Base-by-base conservation (phyloP, 2,888 invertebrate species). In the Caenorhabditis plicata region DNA sequence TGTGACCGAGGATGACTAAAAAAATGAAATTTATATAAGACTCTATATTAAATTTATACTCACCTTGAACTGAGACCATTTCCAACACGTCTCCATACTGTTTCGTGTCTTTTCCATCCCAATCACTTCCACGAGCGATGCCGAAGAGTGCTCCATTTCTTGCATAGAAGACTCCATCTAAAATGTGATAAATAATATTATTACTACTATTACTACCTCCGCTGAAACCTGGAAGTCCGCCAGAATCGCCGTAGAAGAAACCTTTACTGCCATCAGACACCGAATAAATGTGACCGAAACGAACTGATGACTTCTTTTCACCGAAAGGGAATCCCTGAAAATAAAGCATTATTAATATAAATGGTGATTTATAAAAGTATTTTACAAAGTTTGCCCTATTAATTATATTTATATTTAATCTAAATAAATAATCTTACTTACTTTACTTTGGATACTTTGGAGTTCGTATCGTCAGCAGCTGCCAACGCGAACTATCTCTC, bases 271-370 rank as follows among this genome's bases (percentile, higher is more conserved):
- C 55, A 48, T 25, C 26, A 22, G 60, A 58, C 7, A 60, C n/a
- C 11, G 60, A 60, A 3, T 56, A 60, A 31, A 60, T 19, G 23
- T 50, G 56, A 13, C 60, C 60, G 26, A 40, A 11, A 4, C 60
- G 45, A 29, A 60, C 26, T 17, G 60, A 60, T 11, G 50, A 9
- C 22, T 42, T 60, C 42, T 42, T 60, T 31, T 60, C 60, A 29
- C 56, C 56, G 25, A 60, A 58, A 2, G 57, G 31, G 49, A 42
- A 60, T 23, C 60, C 60, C 56, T 58, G 55, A 60, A 49, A 60
- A 48, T 55, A 45, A 57, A 56, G 8, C 35, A 52, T 54, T 56
- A 42, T 4, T 56, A 19, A n/a, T n/a, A n/a, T n/a, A 50, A 53
- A 53, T 47, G 36, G 26, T 46, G 45, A 26, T 3, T 53, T 50